Base-by-base conservation (phyloP, 2,113 vertebrate genomes). In the Uria aalge region DNA sequence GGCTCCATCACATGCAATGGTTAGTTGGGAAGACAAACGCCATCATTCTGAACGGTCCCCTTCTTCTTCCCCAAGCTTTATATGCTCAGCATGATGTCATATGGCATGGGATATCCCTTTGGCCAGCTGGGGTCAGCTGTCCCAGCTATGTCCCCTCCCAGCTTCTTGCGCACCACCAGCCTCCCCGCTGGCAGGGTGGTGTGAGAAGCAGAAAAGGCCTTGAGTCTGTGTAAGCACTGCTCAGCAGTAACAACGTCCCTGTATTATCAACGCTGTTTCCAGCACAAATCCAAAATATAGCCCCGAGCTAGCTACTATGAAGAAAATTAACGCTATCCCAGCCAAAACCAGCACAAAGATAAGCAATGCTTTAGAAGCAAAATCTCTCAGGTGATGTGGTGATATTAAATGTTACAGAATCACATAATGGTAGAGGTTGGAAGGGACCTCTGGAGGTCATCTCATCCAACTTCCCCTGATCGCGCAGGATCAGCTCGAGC, bases 1-100 rank as follows among this genome's bases (percentile, higher is more conserved):
- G 26, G 40, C 27, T 74, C 53, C 27, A 43, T 53, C 59, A 36
- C 0, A 1, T 1, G 0, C 34, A 29, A 52, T 0, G 1, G 68
- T 53, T 30, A 40, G 45, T 59, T 38, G 30, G 52, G 59, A 78
- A 93, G 47, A 77, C 78, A 83, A 88, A 64, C 1, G 1, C 21
- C 52, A 23, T 45, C 12, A 36, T 6, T 30, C 38, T 4, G 1
- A 52, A 73, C 0, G 2, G 41, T 21, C 11, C 3, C 22, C 56
- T 69, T 22, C 55, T 55, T 12, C n/a, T 48, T 34, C 36, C 19
- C 4, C 12, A 30, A 66, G 77, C 12, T 83, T 47, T 16, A 14
- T 21, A 48, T 48, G n/a, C 59, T 53, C 15, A 78, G 52, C n/a
- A 16, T 36, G 64, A 72, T 3, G 1, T 5, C 34, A 11, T 12